phyloP scores from a whole-genome alignment of 1,140 invertebrate genomes.

The Cherax quadricarinatus region DNA sequence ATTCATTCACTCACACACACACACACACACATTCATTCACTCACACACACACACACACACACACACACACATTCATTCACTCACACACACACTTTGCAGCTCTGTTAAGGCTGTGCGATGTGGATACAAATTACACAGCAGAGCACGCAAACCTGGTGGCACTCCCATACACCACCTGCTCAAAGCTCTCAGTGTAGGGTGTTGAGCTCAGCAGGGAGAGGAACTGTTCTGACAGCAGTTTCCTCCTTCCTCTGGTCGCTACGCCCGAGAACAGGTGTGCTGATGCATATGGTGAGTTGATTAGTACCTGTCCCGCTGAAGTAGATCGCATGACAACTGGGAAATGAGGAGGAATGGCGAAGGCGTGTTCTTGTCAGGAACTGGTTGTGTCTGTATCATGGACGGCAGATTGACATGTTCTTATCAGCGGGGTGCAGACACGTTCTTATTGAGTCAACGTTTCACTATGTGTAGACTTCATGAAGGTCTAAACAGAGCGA shows the following conservation, averaged over 20 bases:
- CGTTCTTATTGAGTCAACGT: too few species aligned
- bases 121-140: too few species aligned
- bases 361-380: background rate
- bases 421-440: too few species aligned
- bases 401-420: background rate
- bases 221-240: background rate
- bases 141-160: too few species aligned
- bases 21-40: slow-evolving; percentile 42
- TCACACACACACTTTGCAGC: too few species aligned
- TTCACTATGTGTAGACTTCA: too few species aligned
- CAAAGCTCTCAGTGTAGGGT: too few species aligned
- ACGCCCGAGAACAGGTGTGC: slow-evolving; percentile 18
- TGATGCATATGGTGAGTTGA: slow-evolving; percentile 20
- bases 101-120: background rate
- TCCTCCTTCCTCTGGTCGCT: background rate
- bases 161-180: too few species aligned
- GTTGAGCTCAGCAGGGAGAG: too few species aligned
- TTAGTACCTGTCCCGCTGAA: slow-evolving; percentile 31
- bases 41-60: slow-evolving; percentile 22
- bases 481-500: too few species aligned
- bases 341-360: slow-evolving; percentile 4
- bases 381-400: background rate
- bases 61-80: slow-evolving; percentile 28
- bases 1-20: background rate
- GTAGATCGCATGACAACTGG: background rate